Conservation (phyloP, 1,140 invertebrate genomes). For the Drosophila quadrilineata region DNA sequence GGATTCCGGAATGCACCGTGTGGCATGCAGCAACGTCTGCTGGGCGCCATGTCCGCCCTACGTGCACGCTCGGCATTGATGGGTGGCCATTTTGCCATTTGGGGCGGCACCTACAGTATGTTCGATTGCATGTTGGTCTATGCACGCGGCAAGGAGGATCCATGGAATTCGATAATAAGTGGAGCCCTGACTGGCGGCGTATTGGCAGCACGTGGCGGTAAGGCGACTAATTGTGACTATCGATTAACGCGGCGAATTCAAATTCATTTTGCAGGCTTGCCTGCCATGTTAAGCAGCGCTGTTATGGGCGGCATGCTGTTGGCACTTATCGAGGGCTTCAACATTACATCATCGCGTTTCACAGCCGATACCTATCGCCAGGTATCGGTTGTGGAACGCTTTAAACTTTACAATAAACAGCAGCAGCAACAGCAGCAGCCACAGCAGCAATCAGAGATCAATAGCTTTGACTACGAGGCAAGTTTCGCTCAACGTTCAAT, state of each 20-base stretch:
- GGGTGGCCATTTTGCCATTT: conserved; percentile 58
- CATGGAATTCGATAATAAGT: conserved; percentile 62
- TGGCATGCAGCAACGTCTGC: conserved; percentile 39
- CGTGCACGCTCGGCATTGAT: conserved; percentile 30
- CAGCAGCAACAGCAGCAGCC: conserved; percentile 31
- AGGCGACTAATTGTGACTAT: neutral
- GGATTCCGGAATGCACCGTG: conserved; percentile 59
- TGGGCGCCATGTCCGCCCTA: conserved; percentile 35
- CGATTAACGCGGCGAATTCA: neutral
- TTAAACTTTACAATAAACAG: conserved; percentile 36
- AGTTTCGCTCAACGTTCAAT: neutral
- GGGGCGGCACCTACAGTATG: conserved; percentile 57
- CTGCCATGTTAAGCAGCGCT: conserved; percentile 57
- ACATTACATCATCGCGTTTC: conserved; percentile 44
- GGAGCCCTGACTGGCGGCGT: conserved; percentile 57
- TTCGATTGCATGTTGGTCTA: conserved; percentile 57
- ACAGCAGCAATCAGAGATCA: conserved; percentile 6
- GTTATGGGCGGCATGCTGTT: conserved; percentile 50
- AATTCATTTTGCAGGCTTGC: conserved; percentile 27
- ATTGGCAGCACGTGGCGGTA: conserved; percentile 53
- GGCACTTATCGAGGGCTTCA: conserved; percentile 53
- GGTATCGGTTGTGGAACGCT: conserved; percentile 41
- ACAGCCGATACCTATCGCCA: conserved; percentile 57
- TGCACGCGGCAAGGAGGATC: conserved; percentile 53
- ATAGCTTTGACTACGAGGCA: conserved; percentile 18